A percentile compares a stretch with the other conserved stretches of the same genome.
phyloP scores from a whole-genome alignment of 1,140 invertebrate genomes.

The Temnothorax nylanderi region DNA sequence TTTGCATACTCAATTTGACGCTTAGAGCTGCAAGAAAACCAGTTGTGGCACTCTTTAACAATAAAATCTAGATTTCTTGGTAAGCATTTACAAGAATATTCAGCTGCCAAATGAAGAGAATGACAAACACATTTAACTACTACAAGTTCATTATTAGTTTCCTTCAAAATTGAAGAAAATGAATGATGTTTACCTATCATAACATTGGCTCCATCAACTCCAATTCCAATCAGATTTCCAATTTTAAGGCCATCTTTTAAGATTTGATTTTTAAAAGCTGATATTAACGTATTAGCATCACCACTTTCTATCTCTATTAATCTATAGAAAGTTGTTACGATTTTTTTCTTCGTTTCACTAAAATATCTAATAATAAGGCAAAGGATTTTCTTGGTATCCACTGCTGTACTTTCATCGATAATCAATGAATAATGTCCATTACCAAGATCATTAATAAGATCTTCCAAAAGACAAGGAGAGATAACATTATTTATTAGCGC shows the following conservation, averaged over 20 bases:
- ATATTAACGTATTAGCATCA: not conserved
- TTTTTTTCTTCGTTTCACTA: not conserved
- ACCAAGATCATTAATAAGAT: not conserved
- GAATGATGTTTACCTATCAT: not conserved
- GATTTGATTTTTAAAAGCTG: not conserved
- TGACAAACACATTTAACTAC: conserved; percentile 9
- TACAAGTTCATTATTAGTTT: not conserved
- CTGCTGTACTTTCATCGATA: not conserved
- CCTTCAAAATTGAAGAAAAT: not conserved
- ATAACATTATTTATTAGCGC: conserved; percentile 3
- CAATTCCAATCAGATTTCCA: not conserved
- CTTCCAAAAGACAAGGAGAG: conserved; percentile 8
- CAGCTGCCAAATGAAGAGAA: conserved; percentile 6
- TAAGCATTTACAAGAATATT: conserved; percentile 1
- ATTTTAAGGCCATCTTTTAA: not conserved
- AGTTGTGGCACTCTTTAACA: not conserved
- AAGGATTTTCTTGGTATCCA: not conserved
- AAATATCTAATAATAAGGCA: conserved; percentile 2
- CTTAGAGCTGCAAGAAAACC: not conserved
- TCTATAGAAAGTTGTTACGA: not conserved
- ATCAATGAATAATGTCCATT: not conserved
- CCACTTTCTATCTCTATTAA: not conserved
- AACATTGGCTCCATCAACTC: conserved; percentile 3
- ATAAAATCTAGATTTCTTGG: conserved; percentile 3
- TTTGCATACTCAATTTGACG: not conserved